Percentiles rank a stretch among this genome's conserved stretches.
Evolutionary conservation across 2,113 vertebrate genomes (phyloP).

Genomic region (Pontoporia blainvillei): DNA sequence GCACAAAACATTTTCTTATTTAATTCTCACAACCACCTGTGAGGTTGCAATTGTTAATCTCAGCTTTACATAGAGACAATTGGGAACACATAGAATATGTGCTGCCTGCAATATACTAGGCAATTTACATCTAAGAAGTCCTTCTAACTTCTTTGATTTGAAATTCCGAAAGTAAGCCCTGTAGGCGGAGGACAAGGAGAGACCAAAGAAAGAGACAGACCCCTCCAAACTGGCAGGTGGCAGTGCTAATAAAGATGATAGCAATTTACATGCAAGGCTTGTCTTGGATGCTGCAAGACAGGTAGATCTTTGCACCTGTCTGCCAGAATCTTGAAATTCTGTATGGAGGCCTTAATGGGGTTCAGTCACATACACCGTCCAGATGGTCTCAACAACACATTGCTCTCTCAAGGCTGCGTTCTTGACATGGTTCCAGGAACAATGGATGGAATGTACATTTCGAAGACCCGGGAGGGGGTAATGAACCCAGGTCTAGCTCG

Average conservation of each 20-base stretch:
- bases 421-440: neutral
- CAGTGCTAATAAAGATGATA: neutral
- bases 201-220: neutral
- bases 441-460: neutral
- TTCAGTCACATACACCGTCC: neutral
- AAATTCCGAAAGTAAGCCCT: neutral
- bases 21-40: neutral
- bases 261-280: neutral
- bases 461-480: neutral
- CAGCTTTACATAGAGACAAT: neutral
- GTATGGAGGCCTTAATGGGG: neutral
- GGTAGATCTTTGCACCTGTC: neutral
- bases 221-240: neutral
- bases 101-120: neutral
- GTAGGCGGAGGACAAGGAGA: neutral
- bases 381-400: neutral
- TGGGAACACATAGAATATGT: neutral
- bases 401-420: neutral
- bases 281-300: neutral
- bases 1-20: neutral
- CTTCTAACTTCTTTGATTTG: neutral
- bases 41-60: neutral
- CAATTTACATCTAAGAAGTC: neutral
- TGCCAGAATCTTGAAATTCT: neutral
- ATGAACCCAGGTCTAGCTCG: neutral